Evolutionary conservation across 2,113 vertebrate genomes (phyloP).

Genomic region (Sander lucioperca): DNA sequence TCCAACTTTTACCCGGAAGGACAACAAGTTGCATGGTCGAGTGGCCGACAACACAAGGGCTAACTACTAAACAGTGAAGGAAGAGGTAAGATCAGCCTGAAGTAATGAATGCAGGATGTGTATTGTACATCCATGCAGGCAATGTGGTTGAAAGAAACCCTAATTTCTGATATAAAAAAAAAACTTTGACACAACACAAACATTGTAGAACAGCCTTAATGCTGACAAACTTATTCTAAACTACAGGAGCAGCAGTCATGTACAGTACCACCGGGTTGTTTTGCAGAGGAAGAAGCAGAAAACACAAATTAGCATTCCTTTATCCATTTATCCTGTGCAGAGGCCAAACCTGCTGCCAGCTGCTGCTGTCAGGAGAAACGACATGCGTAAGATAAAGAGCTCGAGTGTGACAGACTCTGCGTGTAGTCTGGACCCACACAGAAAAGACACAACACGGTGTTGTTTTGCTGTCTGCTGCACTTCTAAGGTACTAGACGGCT

Average conservation of each 20-base stretch:
- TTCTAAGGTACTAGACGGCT: slow-evolving; percentile 21
- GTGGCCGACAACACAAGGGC: too few relatives aligned
- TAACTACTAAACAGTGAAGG: too few relatives aligned
- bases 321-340: not conserved
- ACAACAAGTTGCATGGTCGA: too few relatives aligned
- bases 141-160: too few relatives aligned
- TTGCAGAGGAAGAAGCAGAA: not conserved
- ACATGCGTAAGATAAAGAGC: slow-evolving; percentile 1
- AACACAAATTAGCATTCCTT: not conserved
- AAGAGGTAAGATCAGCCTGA: too few relatives aligned
- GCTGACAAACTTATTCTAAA: not conserved
- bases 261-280: not conserved
- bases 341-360: slow-evolving; percentile 28
- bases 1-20: too few relatives aligned
- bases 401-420: not conserved
- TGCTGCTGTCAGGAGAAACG: slow-evolving; percentile 39
- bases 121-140: too few relatives aligned
- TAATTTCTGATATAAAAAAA: too few relatives aligned
- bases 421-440: not conserved
- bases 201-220: not conserved
- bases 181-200: too few relatives aligned
- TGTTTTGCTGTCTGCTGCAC: not conserved
- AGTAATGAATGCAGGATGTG: too few relatives aligned
- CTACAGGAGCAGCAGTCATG: not conserved
- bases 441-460: too few relatives aligned